Percentiles rank a stretch among this genome's conserved stretches.
Conservation (phyloP, 2,113 vertebrate genomes). For the Hippocampus guttulatus region DNA sequence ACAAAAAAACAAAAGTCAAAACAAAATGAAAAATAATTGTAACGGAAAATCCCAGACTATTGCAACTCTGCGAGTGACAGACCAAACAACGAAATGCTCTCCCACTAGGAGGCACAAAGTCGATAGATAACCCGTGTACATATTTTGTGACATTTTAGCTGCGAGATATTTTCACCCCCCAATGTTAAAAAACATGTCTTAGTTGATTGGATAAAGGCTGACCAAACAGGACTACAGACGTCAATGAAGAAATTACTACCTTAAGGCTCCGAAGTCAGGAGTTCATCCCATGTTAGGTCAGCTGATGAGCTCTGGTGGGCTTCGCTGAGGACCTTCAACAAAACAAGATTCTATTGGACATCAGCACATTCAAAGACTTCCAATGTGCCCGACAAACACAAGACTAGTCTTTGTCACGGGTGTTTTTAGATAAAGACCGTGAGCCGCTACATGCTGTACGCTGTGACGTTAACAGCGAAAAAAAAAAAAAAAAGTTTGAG, state of each 20-base stretch:
- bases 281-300: constrained; percentile 58
- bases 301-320: constrained; percentile 10
- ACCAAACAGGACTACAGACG: background rate
- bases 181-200: background rate
- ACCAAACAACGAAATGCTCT: too few relatives aligned
- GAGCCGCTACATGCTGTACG: constrained; percentile 18
- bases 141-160: background rate
- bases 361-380: background rate
- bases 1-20: too few relatives aligned
- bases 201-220: background rate
- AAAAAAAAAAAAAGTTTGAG: constrained; percentile 25
- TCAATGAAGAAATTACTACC: constrained; percentile 24
- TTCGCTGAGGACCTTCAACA: background rate
- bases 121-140: too few relatives aligned
- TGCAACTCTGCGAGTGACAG: too few relatives aligned
- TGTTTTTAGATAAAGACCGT: background rate
- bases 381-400: background rate
- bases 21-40: too few relatives aligned
- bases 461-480: constrained; percentile 28
- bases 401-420: background rate
- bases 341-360: background rate
- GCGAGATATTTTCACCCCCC: background rate
- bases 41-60: too few relatives aligned
- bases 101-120: too few relatives aligned
- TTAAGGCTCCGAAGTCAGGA: constrained; percentile 32